These are phyloP conservation scores for Cercocebus atys DNA, from an alignment of 2,113 vertebrate genomes.

Conservation along the genomic window DNA sequence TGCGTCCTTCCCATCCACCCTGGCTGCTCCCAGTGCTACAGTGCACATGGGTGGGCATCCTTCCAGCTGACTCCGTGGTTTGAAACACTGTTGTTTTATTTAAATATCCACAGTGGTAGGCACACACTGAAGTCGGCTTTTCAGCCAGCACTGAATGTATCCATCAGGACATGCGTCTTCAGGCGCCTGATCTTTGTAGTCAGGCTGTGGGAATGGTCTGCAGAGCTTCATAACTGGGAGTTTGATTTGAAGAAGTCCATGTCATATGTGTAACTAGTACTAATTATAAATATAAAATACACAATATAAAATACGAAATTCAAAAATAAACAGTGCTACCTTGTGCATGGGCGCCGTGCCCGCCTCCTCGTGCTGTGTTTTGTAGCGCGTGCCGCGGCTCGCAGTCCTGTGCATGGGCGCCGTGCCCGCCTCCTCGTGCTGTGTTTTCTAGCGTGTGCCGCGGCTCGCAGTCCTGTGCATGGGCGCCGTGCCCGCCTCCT, in stretches of 20 bases:
- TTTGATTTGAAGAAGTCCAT: background rate
- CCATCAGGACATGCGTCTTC: too few relatives aligned
- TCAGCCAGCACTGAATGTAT: too few relatives aligned
- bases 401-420: background rate
- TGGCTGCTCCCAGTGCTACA: background rate
- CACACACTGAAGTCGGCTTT: background rate
- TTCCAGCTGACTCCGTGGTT: background rate
- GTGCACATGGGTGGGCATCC: background rate
- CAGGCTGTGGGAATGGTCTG: background rate
- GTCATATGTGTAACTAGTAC: background rate
- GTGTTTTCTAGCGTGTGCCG: too few relatives aligned
- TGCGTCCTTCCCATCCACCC: too few relatives aligned
- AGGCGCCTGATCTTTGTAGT: background rate
- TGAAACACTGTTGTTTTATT: background rate
- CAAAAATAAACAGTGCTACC: background rate
- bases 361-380: too few relatives aligned
- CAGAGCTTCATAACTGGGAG: background rate
- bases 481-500: background rate
- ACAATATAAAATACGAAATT: too few relatives aligned
- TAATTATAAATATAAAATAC: background rate
- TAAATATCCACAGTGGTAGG: background rate
- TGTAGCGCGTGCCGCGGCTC: too few relatives aligned
- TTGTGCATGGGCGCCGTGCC: background rate
- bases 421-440: background rate
- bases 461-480: fast-evolving